Base-by-base conservation (phyloP, 2,113 vertebrate genomes). In the Dasyprocta punctata region DNA sequence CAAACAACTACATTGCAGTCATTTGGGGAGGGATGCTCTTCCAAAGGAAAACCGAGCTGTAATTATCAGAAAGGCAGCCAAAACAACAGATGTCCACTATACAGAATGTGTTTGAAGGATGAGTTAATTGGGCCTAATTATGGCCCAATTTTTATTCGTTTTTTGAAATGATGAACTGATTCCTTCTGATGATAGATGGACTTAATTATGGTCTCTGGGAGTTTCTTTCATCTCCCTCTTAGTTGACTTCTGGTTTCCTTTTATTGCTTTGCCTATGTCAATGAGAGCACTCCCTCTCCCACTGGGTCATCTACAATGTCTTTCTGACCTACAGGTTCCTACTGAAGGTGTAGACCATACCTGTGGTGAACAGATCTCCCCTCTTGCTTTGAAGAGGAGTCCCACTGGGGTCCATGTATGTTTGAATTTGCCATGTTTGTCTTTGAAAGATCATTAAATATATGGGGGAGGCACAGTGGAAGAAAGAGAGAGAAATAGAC, bases 71-170 rank as follows among this genome's bases (percentile, higher is more conserved):
- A 86, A 91, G 71, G 75, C 97, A 97, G 96, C 84, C 97, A 67
- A 96, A 95, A 96, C 97, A 96, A 69, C 97, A 97, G 97, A 96
- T 97, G 97, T 96, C 96, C 95, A 88, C 63, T 65, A 77, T n/a
- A 65, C 69, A 97, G 69, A 92, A 75, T 54, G 75, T 95, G 56
- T 96, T 87, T 95, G 97, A 96, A 95, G 90, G 90, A 90, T 95
- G 85, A 94, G 65, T 96, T 94, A 97, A 97, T 96, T 98, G 96
- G 92, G 63, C 95, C 87, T 97, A 97, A 96, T 97, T 96, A 96
- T 71, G 95, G 61, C 88, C 96, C 94, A 94, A 95, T 97, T 96
- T 97, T 95, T 86, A 96, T 98, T 96, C 44, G 89, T 93, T 67
- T 86, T 94, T 89, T 96, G 30, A 92, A 96, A 96, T 96, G 89